These are phyloP conservation scores for Tauraco erythrolophus DNA, from an alignment of 2,113 vertebrate genomes.

Conservation along the genomic window DNA sequence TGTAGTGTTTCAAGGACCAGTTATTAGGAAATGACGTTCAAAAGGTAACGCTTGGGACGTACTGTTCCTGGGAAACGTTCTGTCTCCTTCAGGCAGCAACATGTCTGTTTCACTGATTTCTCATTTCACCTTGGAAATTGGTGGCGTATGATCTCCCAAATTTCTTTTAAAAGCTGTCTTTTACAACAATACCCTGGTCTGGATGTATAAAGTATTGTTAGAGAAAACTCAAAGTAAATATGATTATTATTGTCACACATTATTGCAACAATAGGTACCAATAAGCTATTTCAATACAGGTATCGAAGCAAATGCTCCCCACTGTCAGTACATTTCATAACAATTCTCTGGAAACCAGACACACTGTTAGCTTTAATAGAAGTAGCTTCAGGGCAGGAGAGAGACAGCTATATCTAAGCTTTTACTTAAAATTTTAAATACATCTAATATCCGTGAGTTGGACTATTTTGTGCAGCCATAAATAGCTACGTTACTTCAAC, in stretches of 20 bases:
- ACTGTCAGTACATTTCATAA: background rate
- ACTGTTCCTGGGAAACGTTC: background rate
- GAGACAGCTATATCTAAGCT: background rate
- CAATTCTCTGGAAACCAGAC: background rate
- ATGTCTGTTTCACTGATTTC: background rate
- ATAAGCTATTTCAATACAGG: background rate
- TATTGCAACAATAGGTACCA: background rate
- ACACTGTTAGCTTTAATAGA: background rate
- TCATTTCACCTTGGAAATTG: background rate
- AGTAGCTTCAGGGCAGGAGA: background rate
- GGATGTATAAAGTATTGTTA: background rate
- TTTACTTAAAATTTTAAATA: constrained; percentile 8
- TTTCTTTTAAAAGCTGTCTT: background rate
- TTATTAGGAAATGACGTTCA: background rate
- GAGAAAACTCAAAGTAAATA: background rate
- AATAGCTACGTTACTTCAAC: background rate
- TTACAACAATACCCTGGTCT: background rate
- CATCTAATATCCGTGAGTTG: background rate
- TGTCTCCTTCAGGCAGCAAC: background rate
- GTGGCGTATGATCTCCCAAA: background rate
- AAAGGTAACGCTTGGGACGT: background rate
- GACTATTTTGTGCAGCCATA: background rate
- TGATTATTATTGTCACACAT: background rate
- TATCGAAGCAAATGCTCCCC: background rate
- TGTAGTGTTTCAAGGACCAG: background rate